Evolutionary conservation across 2,113 vertebrate species (phyloP), one percentile per base, ranked within the genome.

Genomic region (Chrysochloris asiatica): DNA sequence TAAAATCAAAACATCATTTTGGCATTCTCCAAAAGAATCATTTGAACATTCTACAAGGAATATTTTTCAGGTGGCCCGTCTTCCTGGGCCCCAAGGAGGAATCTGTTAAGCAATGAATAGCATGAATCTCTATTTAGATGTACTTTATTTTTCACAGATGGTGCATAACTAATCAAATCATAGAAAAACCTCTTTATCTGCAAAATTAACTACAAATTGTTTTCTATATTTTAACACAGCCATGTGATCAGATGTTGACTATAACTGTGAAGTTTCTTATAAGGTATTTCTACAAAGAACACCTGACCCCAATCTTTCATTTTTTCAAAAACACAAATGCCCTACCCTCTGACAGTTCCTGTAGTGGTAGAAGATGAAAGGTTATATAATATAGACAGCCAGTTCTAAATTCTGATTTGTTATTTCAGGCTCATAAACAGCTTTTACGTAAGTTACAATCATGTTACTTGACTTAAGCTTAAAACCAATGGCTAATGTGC

Each of bases 401-500:
- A 81, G 47, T 79, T 63, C 33, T 59, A 72, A 91, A 76, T 92
- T 89, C 1, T 59, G 14, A 83, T 52, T 71, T 24, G 78, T 88
- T 8, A 65, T 89, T 94, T 92, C 75, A 95, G 30, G 61, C 4
- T 41, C 41, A 88, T 19, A 63, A 41, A 61, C 52, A 90, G 77
- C 59, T 92, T 89, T 75, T 95, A 86, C 11, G 0, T 38, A 81
- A 47, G n/a, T 80, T 54, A 79, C 80, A 86, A 41, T 47, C 24
- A 52, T 6, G 30, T 81, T 54, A 87, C 19, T 47, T 45, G 48
- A 83, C 63, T 73, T 90, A 93, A 82, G 28, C 26, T 83, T 56
- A 95, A 95, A 38, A 33, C 26, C 61, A 87, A 50, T 48, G 75
- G 38, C 26, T 92, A 93, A 94, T 11, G 4, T 24, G 38, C 41